phyloP scores from a whole-genome alignment of 2,797 vertebrate species.

The Pangasius sanitwongsei region DNA sequence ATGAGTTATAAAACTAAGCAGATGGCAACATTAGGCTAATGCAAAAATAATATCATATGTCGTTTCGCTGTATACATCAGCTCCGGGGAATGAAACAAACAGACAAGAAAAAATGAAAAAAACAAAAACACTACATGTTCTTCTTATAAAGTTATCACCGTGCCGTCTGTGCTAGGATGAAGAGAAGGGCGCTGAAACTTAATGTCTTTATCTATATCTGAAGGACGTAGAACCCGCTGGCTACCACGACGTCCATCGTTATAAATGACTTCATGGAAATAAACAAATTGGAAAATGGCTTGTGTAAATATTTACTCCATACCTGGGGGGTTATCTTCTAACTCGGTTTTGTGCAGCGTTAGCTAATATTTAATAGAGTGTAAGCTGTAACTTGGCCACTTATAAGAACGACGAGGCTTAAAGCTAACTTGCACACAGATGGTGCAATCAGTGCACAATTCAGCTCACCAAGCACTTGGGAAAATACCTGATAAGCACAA shows the following conservation, averaged over 20 bases:
- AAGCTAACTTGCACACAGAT: slow-evolving; percentile 26
- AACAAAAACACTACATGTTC: neutral
- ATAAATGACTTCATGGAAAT: slow-evolving; percentile 36
- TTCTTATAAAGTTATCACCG: slow-evolving; percentile 2
- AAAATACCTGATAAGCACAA: slow-evolving; percentile 29
- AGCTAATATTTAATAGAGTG: slow-evolving; percentile 37
- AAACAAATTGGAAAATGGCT: slow-evolving; percentile 27
- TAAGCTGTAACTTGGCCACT: slow-evolving; percentile 31
- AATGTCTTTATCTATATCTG: slow-evolving; percentile 32
- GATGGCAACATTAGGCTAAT: slow-evolving; percentile 32
- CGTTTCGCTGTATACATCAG: slow-evolving; percentile 27
- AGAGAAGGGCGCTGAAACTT: neutral
- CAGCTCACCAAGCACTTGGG: slow-evolving; percentile 25
- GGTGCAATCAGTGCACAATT: slow-evolving; percentile 26
- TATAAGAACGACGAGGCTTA: slow-evolving; percentile 10
- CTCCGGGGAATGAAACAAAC: slow-evolving; percentile 23
- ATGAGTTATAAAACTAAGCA: slow-evolving; percentile 28
- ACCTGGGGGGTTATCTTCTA: slow-evolving; percentile 11
- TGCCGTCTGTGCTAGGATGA: neutral
- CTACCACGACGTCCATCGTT: slow-evolving; percentile 2
- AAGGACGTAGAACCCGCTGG: slow-evolving; percentile 6
- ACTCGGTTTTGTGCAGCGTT: slow-evolving; percentile 32
- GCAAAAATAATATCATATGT: slow-evolving; percentile 35
- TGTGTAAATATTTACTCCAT: slow-evolving; percentile 33
- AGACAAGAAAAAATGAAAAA: slow-evolving; percentile 1